phyloP scores from a whole-genome alignment of 2,113 vertebrate species.

The Eublepharis macularius region DNA sequence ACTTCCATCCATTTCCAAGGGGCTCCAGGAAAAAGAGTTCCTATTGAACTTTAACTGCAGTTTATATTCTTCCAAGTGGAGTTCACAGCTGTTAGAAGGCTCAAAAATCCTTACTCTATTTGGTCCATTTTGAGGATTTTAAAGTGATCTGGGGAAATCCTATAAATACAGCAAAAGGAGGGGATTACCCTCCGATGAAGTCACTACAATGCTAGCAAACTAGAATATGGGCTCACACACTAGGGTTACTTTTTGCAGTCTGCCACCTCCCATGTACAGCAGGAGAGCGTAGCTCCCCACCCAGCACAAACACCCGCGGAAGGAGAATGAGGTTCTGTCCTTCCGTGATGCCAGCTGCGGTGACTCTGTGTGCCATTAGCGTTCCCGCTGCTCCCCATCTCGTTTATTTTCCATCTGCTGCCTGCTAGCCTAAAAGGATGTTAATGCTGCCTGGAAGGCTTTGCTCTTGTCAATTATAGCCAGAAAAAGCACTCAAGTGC shows the following conservation, averaged over 20 bases:
- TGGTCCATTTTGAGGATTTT: not conserved
- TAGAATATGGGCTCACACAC: not conserved
- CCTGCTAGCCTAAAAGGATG: conserved; percentile 67
- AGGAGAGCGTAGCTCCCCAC: not conserved
- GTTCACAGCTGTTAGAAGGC: not conserved
- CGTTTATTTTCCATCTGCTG: conserved; percentile 65
- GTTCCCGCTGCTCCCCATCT: conserved; percentile 52
- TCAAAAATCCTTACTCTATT: not conserved
- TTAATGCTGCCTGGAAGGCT: conserved; percentile 64
- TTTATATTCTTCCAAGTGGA: not conserved
- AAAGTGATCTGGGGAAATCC: not conserved
- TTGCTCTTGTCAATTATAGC: conserved; percentile 45
- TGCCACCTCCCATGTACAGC: not conserved
- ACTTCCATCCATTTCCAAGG: not conserved
- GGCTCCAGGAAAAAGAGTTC: not conserved
- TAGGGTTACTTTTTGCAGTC: not conserved
- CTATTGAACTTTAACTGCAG: not conserved
- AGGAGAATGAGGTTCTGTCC: conserved; percentile 1
- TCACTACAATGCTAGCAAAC: not conserved
- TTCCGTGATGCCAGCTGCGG: conserved; percentile 45
- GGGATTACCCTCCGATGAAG: not conserved
- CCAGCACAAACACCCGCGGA: not conserved
- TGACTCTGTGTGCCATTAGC: not conserved
- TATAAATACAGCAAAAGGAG: not conserved
- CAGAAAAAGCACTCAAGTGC: conserved; percentile 56